Conservation (phyloP, 2,113 vertebrate species). For the Eurypyga helias region DNA sequence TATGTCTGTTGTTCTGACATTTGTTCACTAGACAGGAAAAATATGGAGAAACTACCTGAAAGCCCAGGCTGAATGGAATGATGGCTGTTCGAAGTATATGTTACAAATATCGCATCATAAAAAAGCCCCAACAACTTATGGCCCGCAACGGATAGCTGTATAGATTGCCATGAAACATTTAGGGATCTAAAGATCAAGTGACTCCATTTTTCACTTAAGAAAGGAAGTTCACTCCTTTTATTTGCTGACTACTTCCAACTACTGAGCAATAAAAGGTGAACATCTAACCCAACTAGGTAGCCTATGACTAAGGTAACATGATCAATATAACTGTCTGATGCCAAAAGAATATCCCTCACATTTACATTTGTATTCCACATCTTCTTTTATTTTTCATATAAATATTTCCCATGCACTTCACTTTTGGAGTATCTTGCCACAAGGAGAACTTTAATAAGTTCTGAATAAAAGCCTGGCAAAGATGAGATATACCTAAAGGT, state of each 20-base stretch:
- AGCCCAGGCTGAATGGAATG: not conserved
- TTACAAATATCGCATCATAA: not conserved
- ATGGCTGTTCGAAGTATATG: not conserved
- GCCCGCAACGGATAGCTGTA: not conserved
- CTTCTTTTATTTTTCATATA: not conserved
- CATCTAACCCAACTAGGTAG: not conserved
- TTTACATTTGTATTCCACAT: not conserved
- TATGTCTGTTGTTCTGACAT: not conserved
- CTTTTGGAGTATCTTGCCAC: not conserved
- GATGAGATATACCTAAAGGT: not conserved
- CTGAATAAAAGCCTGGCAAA: not conserved
- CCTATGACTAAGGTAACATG: not conserved
- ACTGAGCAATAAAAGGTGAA: not conserved
- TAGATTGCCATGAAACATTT: not conserved
- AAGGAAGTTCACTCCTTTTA: not conserved
- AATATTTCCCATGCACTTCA: not conserved
- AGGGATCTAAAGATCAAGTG: not conserved
- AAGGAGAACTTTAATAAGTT: not conserved
- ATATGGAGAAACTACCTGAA: not conserved
- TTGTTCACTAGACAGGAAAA: not conserved
- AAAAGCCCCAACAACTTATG: not conserved
- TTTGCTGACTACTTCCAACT: not conserved
- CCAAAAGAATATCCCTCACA: not conserved
- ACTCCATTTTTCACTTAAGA: not conserved
- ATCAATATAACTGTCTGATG: not conserved